Evolutionary conservation across 2,888 invertebrate species (phyloP).

Genomic region (Cheilosia urbana): DNA sequence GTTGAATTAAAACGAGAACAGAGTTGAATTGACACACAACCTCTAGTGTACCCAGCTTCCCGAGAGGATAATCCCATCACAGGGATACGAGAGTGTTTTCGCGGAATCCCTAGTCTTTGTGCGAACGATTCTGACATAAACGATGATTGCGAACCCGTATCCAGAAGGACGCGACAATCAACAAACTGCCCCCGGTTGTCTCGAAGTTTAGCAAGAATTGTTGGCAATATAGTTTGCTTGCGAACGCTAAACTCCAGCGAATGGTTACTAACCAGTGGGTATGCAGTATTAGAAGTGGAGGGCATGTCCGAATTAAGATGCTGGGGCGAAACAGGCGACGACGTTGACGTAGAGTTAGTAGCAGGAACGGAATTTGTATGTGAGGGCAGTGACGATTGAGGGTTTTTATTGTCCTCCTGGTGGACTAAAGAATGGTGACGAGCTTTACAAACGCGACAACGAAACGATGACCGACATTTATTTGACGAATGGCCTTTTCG

Average conservation of each 20-base stretch:
- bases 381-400: background rate
- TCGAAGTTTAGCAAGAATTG: background rate
- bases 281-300: background rate
- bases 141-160: background rate
- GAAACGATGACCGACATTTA: slow-evolving; percentile 9
- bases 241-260: slow-evolving; percentile 1
- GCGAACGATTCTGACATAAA: background rate
- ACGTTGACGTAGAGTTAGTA: background rate
- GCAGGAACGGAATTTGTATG: background rate
- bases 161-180: background rate
- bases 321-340: too few relatives aligned
- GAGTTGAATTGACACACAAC: background rate
- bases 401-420: background rate
- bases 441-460: slow-evolving; percentile 7
- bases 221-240: background rate
- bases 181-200: background rate
- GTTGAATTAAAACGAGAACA: background rate
- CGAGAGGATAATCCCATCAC: too few relatives aligned
- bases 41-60: too few relatives aligned
- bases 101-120: background rate
- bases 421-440: background rate
- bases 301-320: background rate
- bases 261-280: background rate
- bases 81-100: too few relatives aligned
- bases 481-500: slow-evolving; percentile 9